Percentiles rank a stretch among this genome's conserved stretches.
Evolutionary conservation across 2,888 invertebrate species (phyloP).

Genomic region (Vanessa cardui): DNA sequence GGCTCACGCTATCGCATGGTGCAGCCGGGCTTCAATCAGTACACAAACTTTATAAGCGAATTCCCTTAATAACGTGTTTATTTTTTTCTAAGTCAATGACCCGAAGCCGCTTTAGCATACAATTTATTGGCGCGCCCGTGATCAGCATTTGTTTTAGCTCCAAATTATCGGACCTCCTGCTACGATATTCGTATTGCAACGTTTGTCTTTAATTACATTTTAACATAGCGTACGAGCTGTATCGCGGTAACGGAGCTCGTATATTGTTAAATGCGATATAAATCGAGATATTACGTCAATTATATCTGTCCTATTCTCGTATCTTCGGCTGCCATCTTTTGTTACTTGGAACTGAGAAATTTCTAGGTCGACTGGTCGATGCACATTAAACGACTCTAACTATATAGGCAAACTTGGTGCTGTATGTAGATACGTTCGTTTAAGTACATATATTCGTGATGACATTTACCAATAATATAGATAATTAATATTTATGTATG

Average conservation of each 20-base stretch:
- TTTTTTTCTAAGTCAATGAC: constrained; percentile 48
- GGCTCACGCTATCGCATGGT: constrained; percentile 72
- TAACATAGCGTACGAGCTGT: not conserved
- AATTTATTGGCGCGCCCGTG: constrained; percentile 31
- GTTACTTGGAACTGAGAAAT: constrained; percentile 32
- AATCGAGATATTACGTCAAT: constrained; percentile 32
- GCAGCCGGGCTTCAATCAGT: constrained; percentile 57
- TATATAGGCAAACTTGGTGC: not conserved
- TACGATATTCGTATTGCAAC: constrained; percentile 10
- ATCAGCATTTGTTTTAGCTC: constrained; percentile 34
- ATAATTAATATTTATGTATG: not conserved
- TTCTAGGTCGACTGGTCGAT: constrained; percentile 36
- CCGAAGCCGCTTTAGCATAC: constrained; percentile 27
- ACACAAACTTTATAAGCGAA: constrained; percentile 65
- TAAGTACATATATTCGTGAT: not conserved
- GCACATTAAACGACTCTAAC: constrained; percentile 14
- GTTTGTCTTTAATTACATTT: not conserved
- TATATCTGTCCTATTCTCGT: constrained; percentile 30
- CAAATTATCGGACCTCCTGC: constrained; percentile 39
- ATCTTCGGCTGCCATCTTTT: constrained; percentile 35
- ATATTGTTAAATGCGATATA: constrained; percentile 14
- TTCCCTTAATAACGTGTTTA: constrained; percentile 54
- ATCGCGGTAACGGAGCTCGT: not conserved
- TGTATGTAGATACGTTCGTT: not conserved
- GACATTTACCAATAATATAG: constrained; percentile 4